Evolutionary conservation across 1,140 invertebrate genomes (phyloP).

Genomic region (Portunus trituberculatus): DNA sequence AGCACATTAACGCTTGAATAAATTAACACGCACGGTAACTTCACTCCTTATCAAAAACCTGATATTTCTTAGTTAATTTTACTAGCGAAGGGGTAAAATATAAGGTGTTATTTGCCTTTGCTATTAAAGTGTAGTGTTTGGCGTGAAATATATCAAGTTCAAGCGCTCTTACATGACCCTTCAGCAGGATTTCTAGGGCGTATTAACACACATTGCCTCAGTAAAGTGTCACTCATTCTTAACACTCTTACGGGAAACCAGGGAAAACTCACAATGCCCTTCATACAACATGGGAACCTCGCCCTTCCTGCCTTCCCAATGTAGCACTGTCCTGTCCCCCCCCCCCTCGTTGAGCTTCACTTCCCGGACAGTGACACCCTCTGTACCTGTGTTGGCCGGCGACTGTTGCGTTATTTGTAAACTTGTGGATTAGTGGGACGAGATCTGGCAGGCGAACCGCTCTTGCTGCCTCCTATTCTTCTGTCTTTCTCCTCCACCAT

Average conservation of each 20-base stretch:
- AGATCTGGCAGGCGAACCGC: too few relatives aligned
- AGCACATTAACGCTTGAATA: neutral
- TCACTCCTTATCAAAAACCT: too few relatives aligned
- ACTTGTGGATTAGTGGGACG: constrained; percentile 63
- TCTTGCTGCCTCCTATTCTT: too few relatives aligned
- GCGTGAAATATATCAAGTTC: neutral
- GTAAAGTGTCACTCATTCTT: neutral
- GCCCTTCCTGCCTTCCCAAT: neutral
- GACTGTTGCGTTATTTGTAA: constrained; percentile 71
- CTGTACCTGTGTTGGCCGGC: constrained; percentile 58
- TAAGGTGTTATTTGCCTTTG: neutral
- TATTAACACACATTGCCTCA: neutral
- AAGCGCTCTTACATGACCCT: neutral
- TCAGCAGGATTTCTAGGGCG: neutral
- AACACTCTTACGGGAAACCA: neutral
- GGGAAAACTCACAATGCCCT: neutral
- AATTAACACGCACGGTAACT: too few relatives aligned
- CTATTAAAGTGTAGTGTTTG: neutral
- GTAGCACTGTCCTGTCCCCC: neutral
- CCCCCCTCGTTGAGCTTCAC: neutral
- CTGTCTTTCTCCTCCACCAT: neutral
- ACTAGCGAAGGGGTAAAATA: too few relatives aligned
- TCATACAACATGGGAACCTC: neutral
- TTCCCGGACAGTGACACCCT: constrained; percentile 30
- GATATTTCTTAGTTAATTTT: too few relatives aligned